phyloP scores from a whole-genome alignment of 2,888 invertebrate genomes.

The Macrophya alboannulata region DNA sequence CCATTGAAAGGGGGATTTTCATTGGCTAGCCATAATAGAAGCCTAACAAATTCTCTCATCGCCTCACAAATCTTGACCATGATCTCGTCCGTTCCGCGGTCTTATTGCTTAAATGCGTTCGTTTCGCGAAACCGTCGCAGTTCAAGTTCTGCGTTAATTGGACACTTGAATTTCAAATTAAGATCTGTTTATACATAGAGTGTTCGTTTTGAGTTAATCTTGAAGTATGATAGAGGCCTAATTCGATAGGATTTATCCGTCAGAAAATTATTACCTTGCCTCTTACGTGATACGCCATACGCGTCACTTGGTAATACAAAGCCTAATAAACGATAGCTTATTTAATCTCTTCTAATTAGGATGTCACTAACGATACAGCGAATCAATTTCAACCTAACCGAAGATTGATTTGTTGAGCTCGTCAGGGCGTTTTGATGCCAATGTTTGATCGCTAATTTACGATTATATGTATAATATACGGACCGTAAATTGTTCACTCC shows the following conservation, averaged over 20 bases:
- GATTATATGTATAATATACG: too few relatives aligned
- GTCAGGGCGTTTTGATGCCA: neutral
- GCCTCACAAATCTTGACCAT: constrained; percentile 36
- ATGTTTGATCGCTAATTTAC: neutral
- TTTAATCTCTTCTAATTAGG: neutral
- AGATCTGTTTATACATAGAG: neutral
- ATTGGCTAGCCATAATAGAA: constrained; percentile 42
- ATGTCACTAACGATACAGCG: neutral
- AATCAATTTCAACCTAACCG: neutral
- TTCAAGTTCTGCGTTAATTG: constrained; percentile 1
- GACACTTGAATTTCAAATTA: constrained; percentile 8
- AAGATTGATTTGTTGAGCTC: constrained; percentile 35
- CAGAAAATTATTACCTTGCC: neutral
- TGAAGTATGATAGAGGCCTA: neutral
- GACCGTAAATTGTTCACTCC: neutral
- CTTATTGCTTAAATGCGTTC: constrained; percentile 18
- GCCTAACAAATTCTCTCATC: constrained; percentile 18
- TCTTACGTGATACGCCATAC: neutral
- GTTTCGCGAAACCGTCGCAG: constrained; percentile 3
- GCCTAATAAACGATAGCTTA: constrained; percentile 15
- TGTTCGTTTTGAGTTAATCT: neutral
- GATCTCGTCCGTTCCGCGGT: constrained; percentile 33
- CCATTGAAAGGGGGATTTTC: constrained; percentile 43
- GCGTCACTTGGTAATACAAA: neutral
- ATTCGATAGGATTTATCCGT: neutral